Conservation (phyloP, 2,113 vertebrate genomes). For the Prionailurus viverrinus region DNA sequence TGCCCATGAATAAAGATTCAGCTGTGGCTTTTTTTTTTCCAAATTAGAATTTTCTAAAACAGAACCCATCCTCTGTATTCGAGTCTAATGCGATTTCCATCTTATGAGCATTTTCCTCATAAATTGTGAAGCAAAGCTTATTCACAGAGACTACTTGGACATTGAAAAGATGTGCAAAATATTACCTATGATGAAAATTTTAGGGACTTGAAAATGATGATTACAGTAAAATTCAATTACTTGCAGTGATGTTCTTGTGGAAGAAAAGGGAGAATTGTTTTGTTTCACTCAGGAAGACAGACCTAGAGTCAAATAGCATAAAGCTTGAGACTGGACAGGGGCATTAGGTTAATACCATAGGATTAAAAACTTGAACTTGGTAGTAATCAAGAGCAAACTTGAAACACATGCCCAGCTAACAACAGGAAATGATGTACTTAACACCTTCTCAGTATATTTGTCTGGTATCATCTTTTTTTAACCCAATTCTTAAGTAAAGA, state of each 20-base stretch:
- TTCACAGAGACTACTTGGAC: not conserved
- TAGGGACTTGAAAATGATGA: not conserved
- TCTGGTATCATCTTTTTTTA: not conserved
- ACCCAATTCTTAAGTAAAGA: not conserved
- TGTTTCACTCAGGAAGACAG: not conserved
- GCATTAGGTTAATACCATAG: not conserved
- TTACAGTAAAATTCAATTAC: not conserved
- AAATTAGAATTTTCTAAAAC: not conserved
- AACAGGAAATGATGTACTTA: not conserved
- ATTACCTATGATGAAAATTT: not conserved
- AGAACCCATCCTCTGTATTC: not conserved
- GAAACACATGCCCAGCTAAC: not conserved
- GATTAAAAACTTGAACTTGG: not conserved
- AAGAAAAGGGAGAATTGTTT: not conserved
- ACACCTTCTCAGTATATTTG: not conserved
- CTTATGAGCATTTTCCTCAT: not conserved
- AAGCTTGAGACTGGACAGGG: not conserved
- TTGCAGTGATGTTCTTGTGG: not conserved
- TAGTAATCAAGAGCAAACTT: not conserved
- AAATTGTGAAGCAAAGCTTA: not conserved
- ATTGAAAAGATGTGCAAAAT: not conserved
- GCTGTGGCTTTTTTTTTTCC: not conserved
- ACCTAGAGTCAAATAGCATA: not conserved
- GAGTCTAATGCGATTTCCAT: not conserved
- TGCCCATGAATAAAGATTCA: not conserved